Conservation (phyloP, 2,797 vertebrate species). For the Danio tinwini region DNA sequence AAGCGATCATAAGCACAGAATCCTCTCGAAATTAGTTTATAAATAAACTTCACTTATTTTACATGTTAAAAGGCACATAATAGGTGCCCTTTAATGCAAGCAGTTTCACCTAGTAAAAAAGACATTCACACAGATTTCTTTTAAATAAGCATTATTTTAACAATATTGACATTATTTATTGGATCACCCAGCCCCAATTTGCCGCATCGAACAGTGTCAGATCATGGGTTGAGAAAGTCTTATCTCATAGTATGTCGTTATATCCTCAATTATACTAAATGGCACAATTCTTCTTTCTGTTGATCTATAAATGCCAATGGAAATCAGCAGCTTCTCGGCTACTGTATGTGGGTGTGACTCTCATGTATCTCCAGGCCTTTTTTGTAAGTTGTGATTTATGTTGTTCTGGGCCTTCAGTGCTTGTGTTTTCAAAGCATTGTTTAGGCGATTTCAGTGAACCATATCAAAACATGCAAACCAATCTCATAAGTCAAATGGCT, state of each 20-base stretch:
- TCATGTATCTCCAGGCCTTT: slow-evolving; percentile 20
- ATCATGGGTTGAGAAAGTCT: slow-evolving; percentile 4
- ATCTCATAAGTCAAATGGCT: neutral
- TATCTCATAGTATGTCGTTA: neutral
- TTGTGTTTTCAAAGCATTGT: neutral
- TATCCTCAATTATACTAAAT: slow-evolving; percentile 1
- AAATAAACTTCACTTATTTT: too few relatives aligned
- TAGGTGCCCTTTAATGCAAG: too few relatives aligned
- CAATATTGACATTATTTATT: neutral
- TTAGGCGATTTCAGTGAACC: neutral
- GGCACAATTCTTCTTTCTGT: neutral
- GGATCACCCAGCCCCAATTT: neutral
- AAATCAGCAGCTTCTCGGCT: slow-evolving; percentile 23
- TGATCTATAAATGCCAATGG: slow-evolving; percentile 22
- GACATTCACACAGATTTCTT: too few relatives aligned
- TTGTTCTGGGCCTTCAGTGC: neutral
- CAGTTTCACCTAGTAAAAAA: too few relatives aligned
- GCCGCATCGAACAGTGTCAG: neutral
- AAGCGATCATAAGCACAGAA: too few relatives aligned
- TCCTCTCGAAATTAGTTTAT: too few relatives aligned
- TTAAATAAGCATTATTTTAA: neutral
- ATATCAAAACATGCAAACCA: slow-evolving; percentile 26
- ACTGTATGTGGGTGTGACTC: slow-evolving; percentile 11
- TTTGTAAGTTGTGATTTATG: slow-evolving; percentile 12
- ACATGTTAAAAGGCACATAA: too few relatives aligned